Conservation (phyloP, 2,113 vertebrate species). For the Semnornis frantzii region DNA sequence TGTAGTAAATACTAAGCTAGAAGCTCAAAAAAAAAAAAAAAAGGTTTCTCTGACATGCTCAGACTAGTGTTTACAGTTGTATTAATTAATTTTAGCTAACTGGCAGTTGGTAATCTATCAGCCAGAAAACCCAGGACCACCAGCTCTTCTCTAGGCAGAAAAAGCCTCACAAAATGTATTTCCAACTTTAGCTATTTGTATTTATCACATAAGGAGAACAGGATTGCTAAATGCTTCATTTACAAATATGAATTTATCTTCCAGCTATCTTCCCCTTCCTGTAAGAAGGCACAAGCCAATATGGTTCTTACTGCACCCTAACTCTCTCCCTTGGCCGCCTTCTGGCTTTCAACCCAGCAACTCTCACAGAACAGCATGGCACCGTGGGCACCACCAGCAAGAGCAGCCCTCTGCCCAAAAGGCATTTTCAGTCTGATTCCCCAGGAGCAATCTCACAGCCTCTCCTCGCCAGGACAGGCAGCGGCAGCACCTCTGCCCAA, state of each 20-base stretch:
- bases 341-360: not conserved
- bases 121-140: not conserved
- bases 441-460: not conserved
- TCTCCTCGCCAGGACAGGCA: not conserved
- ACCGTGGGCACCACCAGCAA: not conserved
- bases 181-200: not conserved
- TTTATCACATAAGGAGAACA: not conserved
- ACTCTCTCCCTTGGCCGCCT: not conserved
- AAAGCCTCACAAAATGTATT: not conserved
- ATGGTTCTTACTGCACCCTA: fast-evolving
- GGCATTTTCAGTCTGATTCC: fast-evolving
- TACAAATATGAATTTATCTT: not conserved
- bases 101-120: constrained; percentile 1
- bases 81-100: constrained; percentile 21
- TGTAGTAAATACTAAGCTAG: not conserved
- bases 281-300: not conserved
- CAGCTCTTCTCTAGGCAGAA: not conserved
- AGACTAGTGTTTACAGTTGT: constrained; percentile 5
- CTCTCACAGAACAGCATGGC: not conserved
- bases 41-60: not conserved
- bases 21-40: not conserved
- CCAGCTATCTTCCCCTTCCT: not conserved
- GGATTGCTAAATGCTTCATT: not conserved
- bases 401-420: not conserved
- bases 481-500: not conserved